These are phyloP conservation scores for Tortricodes alternella DNA, from an alignment of 2,888 invertebrate species.

Conservation along the genomic window DNA sequence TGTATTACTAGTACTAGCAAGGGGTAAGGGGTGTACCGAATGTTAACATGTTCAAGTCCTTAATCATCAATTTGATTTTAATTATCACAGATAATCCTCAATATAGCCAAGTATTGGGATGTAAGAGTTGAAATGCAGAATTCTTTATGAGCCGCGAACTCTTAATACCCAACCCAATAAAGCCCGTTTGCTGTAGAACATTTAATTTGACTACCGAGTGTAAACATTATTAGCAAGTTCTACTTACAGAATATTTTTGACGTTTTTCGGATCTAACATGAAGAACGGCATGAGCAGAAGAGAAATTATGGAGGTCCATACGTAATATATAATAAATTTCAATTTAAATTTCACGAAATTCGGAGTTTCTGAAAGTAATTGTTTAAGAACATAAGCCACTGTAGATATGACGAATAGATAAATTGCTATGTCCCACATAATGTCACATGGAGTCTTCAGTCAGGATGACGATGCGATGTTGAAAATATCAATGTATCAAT, in stretches of 20 bases:
- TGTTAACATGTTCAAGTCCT: too few relatives aligned
- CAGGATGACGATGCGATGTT: not conserved
- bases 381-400: slow-evolving; percentile 71
- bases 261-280: slow-evolving; percentile 77
- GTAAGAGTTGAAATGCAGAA: too few relatives aligned
- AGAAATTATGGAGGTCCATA: slow-evolving; percentile 68
- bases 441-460: slow-evolving; percentile 28
- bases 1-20: too few relatives aligned
- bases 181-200: too few relatives aligned
- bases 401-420: slow-evolving; percentile 62
- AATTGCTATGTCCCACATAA: slow-evolving; percentile 73
- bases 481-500: not conserved
- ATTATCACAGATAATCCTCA: too few relatives aligned
- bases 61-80: too few relatives aligned
- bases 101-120: too few relatives aligned
- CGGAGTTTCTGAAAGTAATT: slow-evolving; percentile 76
- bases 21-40: too few relatives aligned
- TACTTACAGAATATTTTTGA: slow-evolving; percentile 82
- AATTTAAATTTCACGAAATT: slow-evolving; percentile 78
- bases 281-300: slow-evolving; percentile 74
- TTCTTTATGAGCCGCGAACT: too few relatives aligned
- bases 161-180: too few relatives aligned
- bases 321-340: slow-evolving; percentile 76
- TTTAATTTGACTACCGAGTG: too few relatives aligned
- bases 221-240: too few relatives aligned